phyloP scores from a whole-genome alignment of 2,888 invertebrate species.

The Sphaeridia pumilis region DNA sequence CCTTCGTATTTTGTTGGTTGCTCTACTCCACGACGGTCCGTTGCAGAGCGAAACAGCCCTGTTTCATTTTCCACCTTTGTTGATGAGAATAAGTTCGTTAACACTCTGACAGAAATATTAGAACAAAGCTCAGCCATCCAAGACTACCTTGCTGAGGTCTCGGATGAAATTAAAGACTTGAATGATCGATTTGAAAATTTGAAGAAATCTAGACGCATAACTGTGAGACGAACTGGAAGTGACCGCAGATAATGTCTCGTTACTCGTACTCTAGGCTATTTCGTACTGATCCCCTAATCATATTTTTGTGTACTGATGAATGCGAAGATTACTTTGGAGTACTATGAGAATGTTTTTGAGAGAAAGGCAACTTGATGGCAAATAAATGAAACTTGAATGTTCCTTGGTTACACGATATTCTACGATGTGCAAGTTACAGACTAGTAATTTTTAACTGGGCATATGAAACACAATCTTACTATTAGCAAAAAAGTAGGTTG shows the following conservation, averaged over 20 bases:
- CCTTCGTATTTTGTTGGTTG: background rate
- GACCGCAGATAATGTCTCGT: constrained; percentile 8
- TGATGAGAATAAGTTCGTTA: background rate
- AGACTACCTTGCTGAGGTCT: constrained; percentile 8
- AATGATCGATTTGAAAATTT: constrained; percentile 6
- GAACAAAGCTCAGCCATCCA: constrained; percentile 8
- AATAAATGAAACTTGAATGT: too few relatives aligned
- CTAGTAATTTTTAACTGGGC: too few relatives aligned
- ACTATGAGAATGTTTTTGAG: too few relatives aligned
- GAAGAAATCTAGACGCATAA: background rate
- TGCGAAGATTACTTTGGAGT: too few relatives aligned
- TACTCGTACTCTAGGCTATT: too few relatives aligned
- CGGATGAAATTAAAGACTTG: constrained; percentile 13
- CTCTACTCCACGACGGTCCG: background rate
- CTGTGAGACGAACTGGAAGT: constrained; percentile 19
- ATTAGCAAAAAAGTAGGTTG: too few relatives aligned
- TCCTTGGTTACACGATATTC: too few relatives aligned
- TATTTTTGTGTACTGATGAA: too few relatives aligned
- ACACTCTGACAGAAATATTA: constrained; percentile 5
- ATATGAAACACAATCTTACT: too few relatives aligned
- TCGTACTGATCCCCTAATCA: too few relatives aligned
- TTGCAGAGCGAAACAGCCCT: background rate
- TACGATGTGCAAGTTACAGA: too few relatives aligned
- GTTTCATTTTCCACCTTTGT: background rate
- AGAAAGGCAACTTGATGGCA: too few relatives aligned